These are phyloP conservation scores for Megamerina dolium DNA, from an alignment of 2,888 invertebrate species.

Conservation along the genomic window DNA sequence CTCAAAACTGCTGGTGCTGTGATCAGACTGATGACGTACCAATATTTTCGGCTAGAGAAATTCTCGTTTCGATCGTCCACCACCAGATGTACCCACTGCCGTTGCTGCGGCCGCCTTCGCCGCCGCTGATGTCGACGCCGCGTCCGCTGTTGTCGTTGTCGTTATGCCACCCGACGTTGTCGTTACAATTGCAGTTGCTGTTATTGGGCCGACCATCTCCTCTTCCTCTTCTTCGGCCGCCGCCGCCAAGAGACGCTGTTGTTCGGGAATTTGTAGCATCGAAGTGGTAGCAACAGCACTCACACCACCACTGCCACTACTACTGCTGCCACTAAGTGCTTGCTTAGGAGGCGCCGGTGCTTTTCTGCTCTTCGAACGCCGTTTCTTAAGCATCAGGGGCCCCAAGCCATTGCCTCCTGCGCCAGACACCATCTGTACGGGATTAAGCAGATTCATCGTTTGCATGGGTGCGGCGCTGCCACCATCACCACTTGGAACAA, in stretches of 20 bases:
- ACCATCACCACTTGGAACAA: slow-evolving; percentile 21
- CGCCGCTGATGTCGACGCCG: slow-evolving; percentile 21
- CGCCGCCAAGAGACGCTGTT: slow-evolving; percentile 37
- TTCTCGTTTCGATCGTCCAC: slow-evolving; percentile 43
- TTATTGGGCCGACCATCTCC: slow-evolving; percentile 17
- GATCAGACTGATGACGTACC: slow-evolving; percentile 48
- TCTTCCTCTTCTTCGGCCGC: no score
- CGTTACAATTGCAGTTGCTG: slow-evolving; percentile 12
- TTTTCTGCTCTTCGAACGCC: slow-evolving; percentile 59
- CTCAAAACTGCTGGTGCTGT: slow-evolving; percentile 31
- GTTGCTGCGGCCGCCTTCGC: slow-evolving; percentile 25
- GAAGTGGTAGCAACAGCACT: slow-evolving; percentile 23
- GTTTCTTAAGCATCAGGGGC: slow-evolving; percentile 52
- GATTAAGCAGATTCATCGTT: slow-evolving; percentile 43
- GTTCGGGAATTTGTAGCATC: slow-evolving; percentile 30
- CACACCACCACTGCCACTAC: slow-evolving; percentile 21
- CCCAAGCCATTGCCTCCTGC: slow-evolving; percentile 50
- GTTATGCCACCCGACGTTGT: slow-evolving; percentile 16
- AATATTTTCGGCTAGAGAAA: slow-evolving; percentile 51
- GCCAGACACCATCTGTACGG: slow-evolving; percentile 39
- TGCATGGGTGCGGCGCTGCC: slow-evolving; percentile 26
- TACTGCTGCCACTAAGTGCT: slow-evolving; percentile 26
- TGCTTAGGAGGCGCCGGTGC: slow-evolving; percentile 53
- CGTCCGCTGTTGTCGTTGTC: slow-evolving; percentile 11
- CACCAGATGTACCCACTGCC: slow-evolving; percentile 24